Conservation (phyloP, 1,140 invertebrate genomes). For the Atta texana region DNA sequence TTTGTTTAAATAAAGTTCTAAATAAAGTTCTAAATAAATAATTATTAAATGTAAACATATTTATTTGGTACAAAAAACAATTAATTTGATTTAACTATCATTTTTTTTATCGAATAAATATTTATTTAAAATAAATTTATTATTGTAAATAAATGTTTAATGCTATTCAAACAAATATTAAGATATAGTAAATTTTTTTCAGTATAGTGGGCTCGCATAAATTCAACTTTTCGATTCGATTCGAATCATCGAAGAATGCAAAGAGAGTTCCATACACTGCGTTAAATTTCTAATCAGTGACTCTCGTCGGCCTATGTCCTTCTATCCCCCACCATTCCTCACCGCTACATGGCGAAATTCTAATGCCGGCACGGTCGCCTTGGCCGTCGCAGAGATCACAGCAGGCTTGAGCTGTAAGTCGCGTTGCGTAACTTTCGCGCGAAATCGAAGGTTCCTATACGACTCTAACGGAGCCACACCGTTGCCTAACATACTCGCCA, state of each 20-base stretch:
- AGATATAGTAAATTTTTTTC: no score
- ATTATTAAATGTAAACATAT: no score
- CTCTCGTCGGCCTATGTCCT: slow-evolving; percentile 36
- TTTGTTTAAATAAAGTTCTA: no score
- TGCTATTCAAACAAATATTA: no score
- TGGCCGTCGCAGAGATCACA: slow-evolving; percentile 69
- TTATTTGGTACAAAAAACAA: no score
- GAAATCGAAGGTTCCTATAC: slow-evolving; percentile 65
- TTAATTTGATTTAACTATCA: no score
- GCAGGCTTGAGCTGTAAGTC: slow-evolving; percentile 7
- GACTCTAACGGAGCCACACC: slow-evolving; percentile 58
- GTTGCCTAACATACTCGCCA: slow-evolving; percentile 20
- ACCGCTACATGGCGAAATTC: slow-evolving; percentile 46
- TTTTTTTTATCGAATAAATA: no score
- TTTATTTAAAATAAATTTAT: no score
- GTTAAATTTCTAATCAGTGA: slow-evolving; percentile 67
- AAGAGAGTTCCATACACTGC: slow-evolving; percentile 6
- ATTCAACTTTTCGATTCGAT: slow-evolving; percentile 4
- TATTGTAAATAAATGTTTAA: no score
- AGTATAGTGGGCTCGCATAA: background rate
- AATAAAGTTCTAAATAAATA: no score
- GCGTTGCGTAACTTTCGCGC: slow-evolving; percentile 68
- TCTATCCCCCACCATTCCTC: slow-evolving; percentile 52
- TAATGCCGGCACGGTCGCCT: slow-evolving; percentile 63
- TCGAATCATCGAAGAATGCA: slow-evolving; percentile 24